A percentile compares a stretch with the other conserved stretches of the same genome.
Evolutionary conservation across 2,113 vertebrate genomes (phyloP).

Genomic region (Oncorhynchus nerka): DNA sequence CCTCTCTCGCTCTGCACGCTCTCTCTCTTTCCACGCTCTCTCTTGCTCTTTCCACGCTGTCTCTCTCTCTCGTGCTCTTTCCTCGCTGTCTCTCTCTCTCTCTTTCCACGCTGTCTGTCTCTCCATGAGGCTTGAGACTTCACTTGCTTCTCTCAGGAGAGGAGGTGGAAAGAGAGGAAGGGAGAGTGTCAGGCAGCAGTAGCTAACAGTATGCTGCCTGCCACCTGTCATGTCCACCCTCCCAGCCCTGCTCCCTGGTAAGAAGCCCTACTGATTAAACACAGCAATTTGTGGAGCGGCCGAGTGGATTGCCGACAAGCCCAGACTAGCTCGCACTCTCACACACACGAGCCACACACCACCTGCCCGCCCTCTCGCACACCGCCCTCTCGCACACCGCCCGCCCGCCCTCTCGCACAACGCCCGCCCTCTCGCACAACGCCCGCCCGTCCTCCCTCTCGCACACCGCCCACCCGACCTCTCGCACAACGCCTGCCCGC

Average conservation of each 20-base stretch:
- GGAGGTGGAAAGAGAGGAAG: background rate
- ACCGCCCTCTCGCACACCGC: background rate
- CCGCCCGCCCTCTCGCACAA: background rate
- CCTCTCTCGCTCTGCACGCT: too few relatives aligned
- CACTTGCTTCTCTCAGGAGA: background rate
- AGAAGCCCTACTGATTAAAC: slow-evolving; percentile 25
- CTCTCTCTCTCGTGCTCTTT: background rate
- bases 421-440: too few relatives aligned
- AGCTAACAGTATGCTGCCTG: background rate
- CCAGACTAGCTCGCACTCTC: background rate
- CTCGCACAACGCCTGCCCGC: too few relatives aligned
- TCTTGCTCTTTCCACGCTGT: too few relatives aligned
- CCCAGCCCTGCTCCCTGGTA: slow-evolving; percentile 3
- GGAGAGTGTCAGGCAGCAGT: background rate
- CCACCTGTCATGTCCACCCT: slow-evolving; percentile 4
- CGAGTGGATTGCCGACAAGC: slow-evolving; percentile 10
- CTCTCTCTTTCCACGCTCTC: too few relatives aligned
- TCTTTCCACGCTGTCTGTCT: background rate
- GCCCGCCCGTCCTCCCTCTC: background rate
- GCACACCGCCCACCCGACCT: background rate
- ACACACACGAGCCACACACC: background rate
- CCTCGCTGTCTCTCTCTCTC: background rate
- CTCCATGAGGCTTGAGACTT: background rate
- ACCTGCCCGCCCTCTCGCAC: background rate
- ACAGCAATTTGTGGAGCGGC: slow-evolving; percentile 9